phyloP scores from a whole-genome alignment of 2,888 invertebrate genomes.

The Chrysolina haemoptera region DNA sequence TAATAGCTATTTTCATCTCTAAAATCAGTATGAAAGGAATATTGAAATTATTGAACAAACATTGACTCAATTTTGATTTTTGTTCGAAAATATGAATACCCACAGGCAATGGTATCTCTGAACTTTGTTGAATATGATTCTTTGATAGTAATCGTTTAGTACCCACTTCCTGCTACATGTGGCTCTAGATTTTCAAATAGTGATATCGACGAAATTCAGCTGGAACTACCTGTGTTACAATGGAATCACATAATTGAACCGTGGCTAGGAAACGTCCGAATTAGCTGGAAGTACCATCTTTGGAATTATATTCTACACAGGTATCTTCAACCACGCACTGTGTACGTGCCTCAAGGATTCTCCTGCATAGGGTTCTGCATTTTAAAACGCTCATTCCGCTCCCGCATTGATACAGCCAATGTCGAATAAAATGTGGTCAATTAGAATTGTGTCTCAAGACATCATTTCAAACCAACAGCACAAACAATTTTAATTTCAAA shows the following conservation, averaged over 20 bases:
- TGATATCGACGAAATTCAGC: neutral
- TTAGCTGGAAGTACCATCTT: conserved; percentile 32
- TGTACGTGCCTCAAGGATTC: conserved; percentile 59
- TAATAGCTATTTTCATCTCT: no score
- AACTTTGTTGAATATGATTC: no score
- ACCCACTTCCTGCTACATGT: no score
- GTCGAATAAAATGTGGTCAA: conserved; percentile 17
- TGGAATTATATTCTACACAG: conserved; percentile 55
- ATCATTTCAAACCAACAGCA: neutral
- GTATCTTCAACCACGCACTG: conserved; percentile 58
- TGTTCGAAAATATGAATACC: no score
- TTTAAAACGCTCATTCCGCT: conserved; percentile 30
- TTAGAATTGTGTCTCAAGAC: neutral
- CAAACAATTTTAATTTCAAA: neutral
- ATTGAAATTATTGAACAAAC: no score
- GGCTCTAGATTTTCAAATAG: neutral
- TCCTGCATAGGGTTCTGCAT: conserved; percentile 43
- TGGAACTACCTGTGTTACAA: neutral
- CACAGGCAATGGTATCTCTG: no score
- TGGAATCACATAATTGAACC: conserved; percentile 9
- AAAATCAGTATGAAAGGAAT: no score
- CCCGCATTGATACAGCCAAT: conserved; percentile 20
- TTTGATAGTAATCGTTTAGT: no score
- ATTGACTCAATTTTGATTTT: no score
- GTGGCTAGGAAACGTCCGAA: conserved; percentile 3